Percentiles rank a stretch among this genome's conserved stretches.
These are phyloP conservation scores for Unio delphinus DNA, from an alignment of 2,888 invertebrate genomes.

Conservation along the genomic window DNA sequence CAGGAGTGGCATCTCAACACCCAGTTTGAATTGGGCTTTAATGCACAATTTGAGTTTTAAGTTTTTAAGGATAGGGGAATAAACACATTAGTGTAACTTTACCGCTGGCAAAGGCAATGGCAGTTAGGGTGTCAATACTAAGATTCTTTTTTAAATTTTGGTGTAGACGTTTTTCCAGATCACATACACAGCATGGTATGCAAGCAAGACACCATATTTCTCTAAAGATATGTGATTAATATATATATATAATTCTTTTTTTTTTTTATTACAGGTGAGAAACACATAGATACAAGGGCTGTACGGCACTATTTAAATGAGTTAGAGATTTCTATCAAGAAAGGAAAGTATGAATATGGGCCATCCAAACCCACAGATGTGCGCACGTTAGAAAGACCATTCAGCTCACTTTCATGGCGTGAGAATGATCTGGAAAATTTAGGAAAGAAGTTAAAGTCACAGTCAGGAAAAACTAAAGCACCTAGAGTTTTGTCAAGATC, in stretches of 20 bases:
- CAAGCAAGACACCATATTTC: too few relatives aligned
- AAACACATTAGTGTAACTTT: too few relatives aligned
- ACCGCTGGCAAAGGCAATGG: too few relatives aligned
- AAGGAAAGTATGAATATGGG: constrained; percentile 48
- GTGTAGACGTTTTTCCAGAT: too few relatives aligned
- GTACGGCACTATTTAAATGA: constrained; percentile 50
- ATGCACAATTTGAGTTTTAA: too few relatives aligned
- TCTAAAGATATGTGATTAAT: not conserved
- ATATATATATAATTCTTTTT: not conserved
- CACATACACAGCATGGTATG: too few relatives aligned
- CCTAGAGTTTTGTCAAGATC: constrained; percentile 29
- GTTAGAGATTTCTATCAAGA: constrained; percentile 50
- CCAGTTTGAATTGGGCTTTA: too few relatives aligned
- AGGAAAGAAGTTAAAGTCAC: constrained; percentile 23
- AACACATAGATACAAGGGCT: constrained; percentile 48
- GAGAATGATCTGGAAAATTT: constrained; percentile 50
- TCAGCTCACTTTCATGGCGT: constrained; percentile 54
- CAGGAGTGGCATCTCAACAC: too few relatives aligned
- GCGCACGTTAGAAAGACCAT: constrained; percentile 44
- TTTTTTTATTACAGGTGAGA: constrained; percentile 46
- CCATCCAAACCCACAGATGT: constrained; percentile 34
- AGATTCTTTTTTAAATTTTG: too few relatives aligned
- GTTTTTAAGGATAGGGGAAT: too few relatives aligned
- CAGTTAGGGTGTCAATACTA: too few relatives aligned
- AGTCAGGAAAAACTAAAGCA: constrained; percentile 17